These are phyloP conservation scores for Zeugodacus cucurbitae DNA, from an alignment of 1,140 invertebrate species.

Conservation along the genomic window DNA sequence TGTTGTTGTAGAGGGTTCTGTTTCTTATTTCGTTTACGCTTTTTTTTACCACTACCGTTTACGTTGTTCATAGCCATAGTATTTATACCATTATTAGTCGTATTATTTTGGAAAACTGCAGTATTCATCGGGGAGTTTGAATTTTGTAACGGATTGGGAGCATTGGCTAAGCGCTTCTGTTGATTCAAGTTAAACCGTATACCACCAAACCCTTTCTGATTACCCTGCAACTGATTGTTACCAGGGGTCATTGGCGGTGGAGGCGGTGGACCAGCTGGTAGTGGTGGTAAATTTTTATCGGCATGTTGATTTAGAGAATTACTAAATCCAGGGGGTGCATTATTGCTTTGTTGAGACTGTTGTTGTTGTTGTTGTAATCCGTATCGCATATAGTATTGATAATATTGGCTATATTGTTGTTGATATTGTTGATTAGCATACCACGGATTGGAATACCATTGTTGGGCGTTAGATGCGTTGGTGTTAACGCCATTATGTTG, in stretches of 20 bases:
- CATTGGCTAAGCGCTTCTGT: conserved; percentile 58
- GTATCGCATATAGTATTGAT: conserved; percentile 62
- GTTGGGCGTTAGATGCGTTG: conserved; percentile 49
- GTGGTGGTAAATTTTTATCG: conserved; percentile 50
- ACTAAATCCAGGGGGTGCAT: conserved; percentile 63
- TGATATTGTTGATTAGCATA: conserved; percentile 55
- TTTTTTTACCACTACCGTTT: conserved; percentile 72
- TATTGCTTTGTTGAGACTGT: conserved; percentile 53
- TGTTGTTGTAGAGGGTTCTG: conserved; percentile 64
- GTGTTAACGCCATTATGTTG: conserved; percentile 22
- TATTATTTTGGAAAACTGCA: conserved; percentile 41
- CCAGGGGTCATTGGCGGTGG: conserved; percentile 47
- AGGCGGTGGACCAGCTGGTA: conserved; percentile 57
- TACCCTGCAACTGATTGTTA: conserved; percentile 48
- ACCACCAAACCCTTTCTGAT: conserved; percentile 61
- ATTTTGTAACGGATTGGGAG: conserved; percentile 58
- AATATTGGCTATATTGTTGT: conserved; percentile 60
- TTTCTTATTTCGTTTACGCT: conserved; percentile 79
- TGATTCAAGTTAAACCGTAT: conserved; percentile 65
- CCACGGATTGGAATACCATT: conserved; percentile 54
- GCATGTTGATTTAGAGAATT: conserved; percentile 51
- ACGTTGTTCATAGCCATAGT: conserved; percentile 43
- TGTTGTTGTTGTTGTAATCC: conserved; percentile 40
- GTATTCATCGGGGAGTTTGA: conserved; percentile 38
- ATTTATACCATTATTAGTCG: conserved; percentile 55